A percentile compares a stretch with the other conserved stretches of the same genome.
phyloP scores from a whole-genome alignment of 2,113 vertebrate genomes.

The Naja naja region DNA sequence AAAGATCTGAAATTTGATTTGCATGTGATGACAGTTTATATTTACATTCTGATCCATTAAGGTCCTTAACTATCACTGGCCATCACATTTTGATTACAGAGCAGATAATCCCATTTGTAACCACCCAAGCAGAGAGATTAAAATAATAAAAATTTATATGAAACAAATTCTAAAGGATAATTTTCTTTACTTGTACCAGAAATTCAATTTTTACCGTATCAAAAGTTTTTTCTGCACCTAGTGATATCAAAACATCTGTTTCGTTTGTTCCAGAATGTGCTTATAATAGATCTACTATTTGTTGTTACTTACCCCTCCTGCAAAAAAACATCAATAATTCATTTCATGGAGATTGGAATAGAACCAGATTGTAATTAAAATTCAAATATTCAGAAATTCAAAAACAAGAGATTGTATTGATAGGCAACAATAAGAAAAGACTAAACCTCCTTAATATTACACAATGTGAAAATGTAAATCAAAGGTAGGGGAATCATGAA shows the following conservation, averaged over 20 bases:
- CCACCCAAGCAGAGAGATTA: neutral
- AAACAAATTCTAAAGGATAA: neutral
- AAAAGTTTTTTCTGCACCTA: neutral
- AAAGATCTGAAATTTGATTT: neutral
- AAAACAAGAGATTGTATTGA: neutral
- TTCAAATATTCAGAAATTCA: neutral
- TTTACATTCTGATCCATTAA: neutral
- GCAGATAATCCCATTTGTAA: neutral
- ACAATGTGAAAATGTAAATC: neutral
- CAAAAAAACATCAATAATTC: neutral
- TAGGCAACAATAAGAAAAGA: neutral
- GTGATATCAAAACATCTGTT: neutral
- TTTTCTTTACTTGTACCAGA: neutral
- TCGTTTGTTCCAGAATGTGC: neutral
- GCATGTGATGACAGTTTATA: neutral
- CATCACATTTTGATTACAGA: neutral
- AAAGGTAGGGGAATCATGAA: neutral
- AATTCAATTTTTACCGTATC: neutral
- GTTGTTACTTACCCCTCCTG: neutral
- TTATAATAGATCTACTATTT: neutral
- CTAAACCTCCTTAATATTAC: neutral
- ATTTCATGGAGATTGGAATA: neutral
- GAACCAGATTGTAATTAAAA: neutral
- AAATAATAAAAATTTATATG: neutral
- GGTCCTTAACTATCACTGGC: neutral